Conservation (phyloP, 2,797 vertebrate genomes). For the Rhodeus uyekii region DNA sequence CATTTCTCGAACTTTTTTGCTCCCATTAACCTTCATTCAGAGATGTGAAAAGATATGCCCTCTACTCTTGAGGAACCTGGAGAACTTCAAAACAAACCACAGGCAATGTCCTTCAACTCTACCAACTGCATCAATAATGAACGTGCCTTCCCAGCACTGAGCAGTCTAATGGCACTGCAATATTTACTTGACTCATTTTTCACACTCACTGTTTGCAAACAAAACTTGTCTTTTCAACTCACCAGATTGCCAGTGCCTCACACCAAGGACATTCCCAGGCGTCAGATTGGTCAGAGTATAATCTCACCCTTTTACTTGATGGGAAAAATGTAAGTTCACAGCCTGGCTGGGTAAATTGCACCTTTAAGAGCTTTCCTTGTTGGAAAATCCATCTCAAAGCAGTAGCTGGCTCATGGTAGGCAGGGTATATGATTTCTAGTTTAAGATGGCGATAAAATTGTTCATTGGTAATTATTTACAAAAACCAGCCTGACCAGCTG, state of each 20-base stretch:
- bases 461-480: neutral
- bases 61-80: neutral
- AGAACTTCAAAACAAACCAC: slow-evolving; percentile 22
- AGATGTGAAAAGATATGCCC: neutral
- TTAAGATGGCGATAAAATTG: neutral
- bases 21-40: slow-evolving; percentile 3
- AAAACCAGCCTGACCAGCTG: neutral
- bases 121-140: slow-evolving; percentile 25
- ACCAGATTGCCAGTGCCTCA: slow-evolving; percentile 24
- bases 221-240: slow-evolving; percentile 31
- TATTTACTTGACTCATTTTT: slow-evolving; percentile 40
- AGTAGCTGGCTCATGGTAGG: neutral
- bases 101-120: slow-evolving; percentile 21
- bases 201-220: slow-evolving; percentile 46
- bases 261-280: slow-evolving; percentile 4
- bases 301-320: slow-evolving; percentile 12
- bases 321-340: slow-evolving; percentile 28
- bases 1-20: slow-evolving; percentile 8
- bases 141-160: neutral
- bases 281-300: slow-evolving; percentile 1
- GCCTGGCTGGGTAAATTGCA: neutral
- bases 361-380: neutral
- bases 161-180: slow-evolving; percentile 10
- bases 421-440: neutral
- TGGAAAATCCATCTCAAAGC: neutral